Evolutionary conservation across 53 echinoderm and acorn worm genomes (phyloP), one percentile per base, ranked within the genome.

Genomic region (Mesocentrotus franciscanus): DNA sequence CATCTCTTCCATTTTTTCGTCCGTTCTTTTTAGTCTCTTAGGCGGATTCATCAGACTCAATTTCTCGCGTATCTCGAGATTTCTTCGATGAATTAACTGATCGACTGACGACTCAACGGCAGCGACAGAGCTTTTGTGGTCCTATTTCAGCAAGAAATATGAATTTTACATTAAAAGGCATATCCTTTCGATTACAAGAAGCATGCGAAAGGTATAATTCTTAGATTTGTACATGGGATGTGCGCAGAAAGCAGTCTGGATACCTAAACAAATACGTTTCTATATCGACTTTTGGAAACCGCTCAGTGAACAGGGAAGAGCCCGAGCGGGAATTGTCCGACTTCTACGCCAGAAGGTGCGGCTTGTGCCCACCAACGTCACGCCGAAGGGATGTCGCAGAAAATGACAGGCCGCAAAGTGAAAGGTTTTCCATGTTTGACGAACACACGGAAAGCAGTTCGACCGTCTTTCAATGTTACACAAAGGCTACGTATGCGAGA

Each of bases 401-500:
- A 94, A 84, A 94, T 81, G 94, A 18, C 94, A 42, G 94, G 94
- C 10, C 74, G 93, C 36, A 93, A 72, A 56, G 30, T 94, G 94
- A 94, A 84, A 42, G 94, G 95, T 61, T 95, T 95, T 92, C 92
- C 92, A 32, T 95, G 95, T 79, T 83, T 92, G 92, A 95, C 85
- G 83, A 92, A 92, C 89, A 92, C 95, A 22, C 13, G 92, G 35
- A 95, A 95, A 81, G 92, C 20, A 14, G 92, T 95, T 60, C 60
- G 92, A 61, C 79, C 92, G 18, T 91, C 95, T 34, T 95, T 92
- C 89, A 95, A 95, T 56, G 95, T 95, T 11, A 89, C 92, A 35
- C 95, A 95, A 87, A 78, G 95, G 62, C 85, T 95, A 12, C 92
- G 95, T 34, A 95, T 95, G 95, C 70, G 95, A 75, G 95, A 95